Base-by-base conservation (phyloP, 2,888 invertebrate genomes). In the Drosophila fulvimacula region DNA sequence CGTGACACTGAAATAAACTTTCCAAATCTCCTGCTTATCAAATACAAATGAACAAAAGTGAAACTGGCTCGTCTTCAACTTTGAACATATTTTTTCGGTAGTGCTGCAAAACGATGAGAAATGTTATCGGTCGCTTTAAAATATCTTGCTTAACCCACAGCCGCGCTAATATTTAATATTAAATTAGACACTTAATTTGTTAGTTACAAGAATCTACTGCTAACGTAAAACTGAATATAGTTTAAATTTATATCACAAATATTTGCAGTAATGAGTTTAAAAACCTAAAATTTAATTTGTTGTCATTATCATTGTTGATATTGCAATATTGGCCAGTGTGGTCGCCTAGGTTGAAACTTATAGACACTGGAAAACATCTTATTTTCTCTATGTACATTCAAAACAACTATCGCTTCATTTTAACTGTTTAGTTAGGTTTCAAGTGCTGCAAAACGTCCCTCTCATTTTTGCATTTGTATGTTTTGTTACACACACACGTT, bases 371-470 rank as follows among this genome's bases (percentile, higher is more conserved):
- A 27, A 5, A 27, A 27, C 6, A 30, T 30, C 0, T 10, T 9
- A n/a, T n/a, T 39, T 10, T 21, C 6, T n/a, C 1, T 4, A n/a
- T n/a, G n/a, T 44, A 24, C n/a, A 53, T 24, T n/a, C 21, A 24
- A 53, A 0, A 5, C 34, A 56, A 58, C 44, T 52, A n/a, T 11
- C 17, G 13, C 34, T 24, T 53, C 19, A 15, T 51, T 41, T 36
- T 4, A 24, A 11, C 3, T 53, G 4, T 13, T 73, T 67, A 58
- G 63, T 67, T 59, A 27, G 27, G 34, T 44, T 39, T 34, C 1
- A 5, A 65, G 76, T 76, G 76, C 27, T 76, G 76, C 10, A 34
- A 24, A 69, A 53, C 27, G 44, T 0, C 15, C 2, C 0, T 0
- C 2, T 2, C 1, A 9, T 39, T 30, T 36, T 52, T 56, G 62